Conservation (phyloP, 2,888 invertebrate genomes). For the Druceiella hillmani region DNA sequence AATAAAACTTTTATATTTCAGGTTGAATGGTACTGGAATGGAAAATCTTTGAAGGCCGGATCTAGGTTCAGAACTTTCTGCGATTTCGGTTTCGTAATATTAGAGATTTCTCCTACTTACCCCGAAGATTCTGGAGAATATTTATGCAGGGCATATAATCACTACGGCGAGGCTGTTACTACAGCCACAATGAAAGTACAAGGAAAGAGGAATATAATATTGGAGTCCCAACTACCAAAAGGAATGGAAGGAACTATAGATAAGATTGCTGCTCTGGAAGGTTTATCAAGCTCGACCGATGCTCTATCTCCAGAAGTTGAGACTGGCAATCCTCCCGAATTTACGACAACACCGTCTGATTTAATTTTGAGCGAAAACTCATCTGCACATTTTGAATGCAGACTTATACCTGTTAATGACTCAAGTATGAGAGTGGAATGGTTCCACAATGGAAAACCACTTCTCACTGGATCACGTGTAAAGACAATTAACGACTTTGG, state of each 20-base stretch:
- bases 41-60: conserved; percentile 81
- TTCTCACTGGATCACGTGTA: conserved; percentile 85
- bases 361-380: conserved; percentile 80
- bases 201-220: conserved; percentile 85
- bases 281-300: conserved; percentile 66
- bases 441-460: conserved; percentile 94
- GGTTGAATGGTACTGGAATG: conserved; percentile 95
- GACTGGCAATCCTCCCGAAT: conserved; percentile 83
- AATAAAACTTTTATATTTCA: conserved; percentile 30
- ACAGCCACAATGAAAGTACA: conserved; percentile 85
- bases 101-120: conserved; percentile 96
- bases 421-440: conserved; percentile 94
- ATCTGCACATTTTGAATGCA: conserved; percentile 89
- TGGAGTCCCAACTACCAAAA: conserved; percentile 87
- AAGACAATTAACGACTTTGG: conserved; percentile 98
- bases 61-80: conserved; percentile 94
- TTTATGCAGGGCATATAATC: conserved; percentile 81
- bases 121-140: conserved; percentile 95
- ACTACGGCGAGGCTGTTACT: conserved; percentile 88
- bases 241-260: conserved; percentile 93
- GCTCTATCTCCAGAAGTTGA: conserved; percentile 71
- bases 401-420: conserved; percentile 83
- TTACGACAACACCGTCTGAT: conserved; percentile 82
- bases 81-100: conserved; percentile 95
- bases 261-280: conserved; percentile 88